phyloP scores from a whole-genome alignment of 1,140 invertebrate genomes.

The Aphelinus atriplicis region DNA sequence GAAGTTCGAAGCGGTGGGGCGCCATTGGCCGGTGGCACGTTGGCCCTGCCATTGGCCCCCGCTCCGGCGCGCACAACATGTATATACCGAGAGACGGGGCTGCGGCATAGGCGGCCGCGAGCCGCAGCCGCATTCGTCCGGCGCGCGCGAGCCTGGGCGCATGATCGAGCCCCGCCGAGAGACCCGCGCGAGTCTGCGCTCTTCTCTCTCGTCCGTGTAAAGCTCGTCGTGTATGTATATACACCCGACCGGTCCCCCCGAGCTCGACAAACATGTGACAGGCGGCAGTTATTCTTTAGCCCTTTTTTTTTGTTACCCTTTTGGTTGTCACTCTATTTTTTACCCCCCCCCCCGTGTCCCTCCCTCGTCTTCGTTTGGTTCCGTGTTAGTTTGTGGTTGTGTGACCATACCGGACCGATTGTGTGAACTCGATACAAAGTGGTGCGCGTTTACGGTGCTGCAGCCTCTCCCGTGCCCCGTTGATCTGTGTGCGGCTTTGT shows the following conservation, averaged over 20 bases:
- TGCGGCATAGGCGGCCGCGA: neutral
- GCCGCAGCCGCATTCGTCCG: slow-evolving; percentile 20
- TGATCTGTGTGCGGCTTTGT: neutral
- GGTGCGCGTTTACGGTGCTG: neutral
- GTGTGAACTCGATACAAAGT: no score
- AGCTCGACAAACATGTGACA: slow-evolving; percentile 17
- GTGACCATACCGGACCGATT: neutral
- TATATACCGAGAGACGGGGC: no score
- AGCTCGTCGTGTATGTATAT: neutral
- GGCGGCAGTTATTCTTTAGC: no score
- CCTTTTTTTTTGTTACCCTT: neutral
- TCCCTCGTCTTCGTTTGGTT: neutral
- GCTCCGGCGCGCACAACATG: no score
- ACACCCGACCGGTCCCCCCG: neutral
- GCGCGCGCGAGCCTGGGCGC: slow-evolving; percentile 22
- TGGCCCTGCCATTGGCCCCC: no score
- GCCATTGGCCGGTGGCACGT: no score
- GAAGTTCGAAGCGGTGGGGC: no score
- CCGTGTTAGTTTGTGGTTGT: neutral
- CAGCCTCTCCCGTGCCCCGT: neutral
- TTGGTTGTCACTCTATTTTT: neutral
- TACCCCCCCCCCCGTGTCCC: no score
- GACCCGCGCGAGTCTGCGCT: no score
- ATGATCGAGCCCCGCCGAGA: neutral
- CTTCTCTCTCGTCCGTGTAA: neutral